Conservation (phyloP, 2,888 invertebrate genomes). For the Baccha elongata region DNA sequence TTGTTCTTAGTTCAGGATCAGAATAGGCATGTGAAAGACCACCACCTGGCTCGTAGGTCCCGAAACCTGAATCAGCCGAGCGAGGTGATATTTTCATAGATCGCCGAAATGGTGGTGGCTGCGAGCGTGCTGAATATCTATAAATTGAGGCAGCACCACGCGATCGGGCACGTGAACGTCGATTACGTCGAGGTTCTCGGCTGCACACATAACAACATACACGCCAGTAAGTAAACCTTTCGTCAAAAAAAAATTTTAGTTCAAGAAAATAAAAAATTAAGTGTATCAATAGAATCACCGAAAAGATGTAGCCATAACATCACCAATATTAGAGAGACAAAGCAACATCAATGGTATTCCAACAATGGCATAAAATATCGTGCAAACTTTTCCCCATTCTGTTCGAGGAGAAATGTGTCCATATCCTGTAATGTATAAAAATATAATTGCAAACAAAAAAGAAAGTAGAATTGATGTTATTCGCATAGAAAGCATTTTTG, state of each 20-base stretch:
- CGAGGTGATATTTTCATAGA: constrained; percentile 85
- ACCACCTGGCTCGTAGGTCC: constrained; percentile 83
- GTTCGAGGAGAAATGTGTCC: constrained; percentile 98
- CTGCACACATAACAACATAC: constrained; percentile 96
- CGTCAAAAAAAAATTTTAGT: too few relatives aligned
- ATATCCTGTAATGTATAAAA: constrained; percentile 86
- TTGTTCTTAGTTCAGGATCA: constrained; percentile 86
- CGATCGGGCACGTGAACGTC: constrained; percentile 77
- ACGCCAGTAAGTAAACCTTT: constrained; percentile 95
- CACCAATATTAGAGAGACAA: constrained; percentile 96
- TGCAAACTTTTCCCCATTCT: constrained; percentile 95
- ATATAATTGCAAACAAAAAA: too few relatives aligned
- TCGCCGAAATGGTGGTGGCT: constrained; percentile 83
- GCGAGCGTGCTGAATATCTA: constrained; percentile 81
- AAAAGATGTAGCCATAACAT: constrained; percentile 96
- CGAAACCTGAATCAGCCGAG: constrained; percentile 86
- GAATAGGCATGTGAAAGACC: constrained; percentile 87
- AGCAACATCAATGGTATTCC: constrained; percentile 97
- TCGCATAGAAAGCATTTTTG: too few relatives aligned
- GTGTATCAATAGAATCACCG: constrained; percentile 82
- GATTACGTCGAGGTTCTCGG: constrained; percentile 86
- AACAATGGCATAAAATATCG: constrained; percentile 97
- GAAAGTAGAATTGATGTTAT: too few relatives aligned
- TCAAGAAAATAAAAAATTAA: not conserved
- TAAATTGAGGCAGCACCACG: constrained; percentile 73